Evolutionary conservation across 2,888 invertebrate genomes (phyloP), one percentile per base, ranked within the genome.

Genomic region (Alcis repandata): DNA sequence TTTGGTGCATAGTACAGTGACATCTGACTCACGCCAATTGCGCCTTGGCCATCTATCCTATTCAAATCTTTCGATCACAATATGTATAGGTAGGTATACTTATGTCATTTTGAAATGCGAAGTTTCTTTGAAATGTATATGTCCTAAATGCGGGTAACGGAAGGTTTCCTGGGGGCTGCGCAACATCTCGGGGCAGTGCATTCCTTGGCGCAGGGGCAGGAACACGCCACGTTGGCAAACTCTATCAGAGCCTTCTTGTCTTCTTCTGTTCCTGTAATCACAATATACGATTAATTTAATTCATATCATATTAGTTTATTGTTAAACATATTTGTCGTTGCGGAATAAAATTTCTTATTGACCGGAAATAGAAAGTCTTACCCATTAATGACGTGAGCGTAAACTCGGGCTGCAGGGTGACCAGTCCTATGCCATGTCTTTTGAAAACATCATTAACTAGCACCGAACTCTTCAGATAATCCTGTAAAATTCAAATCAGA

Each of bases 381-480:
- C 92, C 90, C 62, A 77, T 72, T 59, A 85, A 73, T 48, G 87
- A 75, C 4, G 84, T 63, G 0, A 87, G 78, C 11, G 78, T 76
- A 62, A 98, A 98, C 86, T 98, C 98, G 0, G 98, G 98, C 82
- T 98, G 98, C 74, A 98, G 95, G 0, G 98, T 97, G 10, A 97
- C 96, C 69, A 97, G 95, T 2, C 96, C 95, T 58, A 98, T 97
- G 4, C 98, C 98, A 82, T 97, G 96, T 15, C 96, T 95, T 59
- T 95, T 94, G 82, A 98, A 97, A 80, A 97, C 97, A 22, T 95
- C 95, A 33, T 95, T 95, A 6, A 98, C 95, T 92, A 76, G 95
- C 88, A 74, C 94, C 8, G 91, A 90, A 74, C 88, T 92, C 60
- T 85, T 84, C 57, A 88, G 41, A 57, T 89, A 93, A 63, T 90